phyloP scores from a whole-genome alignment of 2,888 invertebrate genomes.

The Strigamia crassipes region DNA sequence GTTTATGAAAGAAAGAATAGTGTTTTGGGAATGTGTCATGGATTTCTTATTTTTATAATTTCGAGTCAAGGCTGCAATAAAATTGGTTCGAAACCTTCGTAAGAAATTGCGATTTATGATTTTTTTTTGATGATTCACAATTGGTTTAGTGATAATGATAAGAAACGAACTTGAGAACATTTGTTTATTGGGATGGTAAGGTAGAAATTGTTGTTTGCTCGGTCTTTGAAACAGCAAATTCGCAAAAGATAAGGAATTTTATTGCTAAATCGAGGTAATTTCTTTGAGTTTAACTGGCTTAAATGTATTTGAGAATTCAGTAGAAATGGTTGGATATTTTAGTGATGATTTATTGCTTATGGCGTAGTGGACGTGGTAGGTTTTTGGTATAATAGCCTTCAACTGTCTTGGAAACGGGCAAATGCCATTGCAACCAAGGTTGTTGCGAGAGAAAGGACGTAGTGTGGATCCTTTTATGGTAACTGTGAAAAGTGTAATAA shows the following conservation, averaged over 20 bases:
- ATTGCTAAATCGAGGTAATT: background rate
- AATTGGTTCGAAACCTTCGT: too few species aligned
- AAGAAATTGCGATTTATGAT: too few species aligned
- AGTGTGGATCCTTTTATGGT: background rate
- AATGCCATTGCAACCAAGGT: slow-evolving; percentile 1
- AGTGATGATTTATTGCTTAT: too few species aligned
- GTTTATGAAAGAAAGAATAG: background rate
- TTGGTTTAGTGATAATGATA: background rate
- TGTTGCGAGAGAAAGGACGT: slow-evolving; percentile 1
- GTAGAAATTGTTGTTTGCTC: too few species aligned
- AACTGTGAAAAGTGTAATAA: background rate
- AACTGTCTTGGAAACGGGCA: background rate
- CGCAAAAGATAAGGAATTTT: too few species aligned
- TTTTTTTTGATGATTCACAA: too few species aligned
- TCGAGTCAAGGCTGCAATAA: background rate
- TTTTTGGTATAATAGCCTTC: background rate
- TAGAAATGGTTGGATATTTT: background rate
- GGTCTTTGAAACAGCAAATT: too few species aligned
- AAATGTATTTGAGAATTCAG: background rate
- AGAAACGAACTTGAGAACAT: too few species aligned
- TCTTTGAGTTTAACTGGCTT: background rate
- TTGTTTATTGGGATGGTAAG: too few species aligned
- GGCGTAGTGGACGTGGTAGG: background rate
- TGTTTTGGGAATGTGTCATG: background rate
- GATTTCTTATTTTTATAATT: background rate